These are phyloP conservation scores for Agonopterix heracliana DNA, from an alignment of 2,888 invertebrate genomes.

Conservation along the genomic window DNA sequence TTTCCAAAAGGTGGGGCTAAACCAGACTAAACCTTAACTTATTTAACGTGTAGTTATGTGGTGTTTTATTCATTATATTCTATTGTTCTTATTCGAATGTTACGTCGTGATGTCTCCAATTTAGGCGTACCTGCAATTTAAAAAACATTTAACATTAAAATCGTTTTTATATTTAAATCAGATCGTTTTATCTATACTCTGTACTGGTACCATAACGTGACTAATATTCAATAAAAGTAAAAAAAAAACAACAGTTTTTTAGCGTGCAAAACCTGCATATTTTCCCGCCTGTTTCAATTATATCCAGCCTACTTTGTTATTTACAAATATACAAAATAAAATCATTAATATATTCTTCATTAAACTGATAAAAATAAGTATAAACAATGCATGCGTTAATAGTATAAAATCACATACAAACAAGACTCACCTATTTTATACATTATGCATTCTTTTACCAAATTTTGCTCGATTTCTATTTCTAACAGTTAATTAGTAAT, in stretches of 20 bases:
- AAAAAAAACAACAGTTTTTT: slow-evolving; percentile 3
- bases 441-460: too few species aligned
- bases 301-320: too few species aligned
- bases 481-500: too few species aligned
- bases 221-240: slow-evolving; percentile 13
- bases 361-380: too few species aligned
- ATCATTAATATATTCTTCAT: too few species aligned
- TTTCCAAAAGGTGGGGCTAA: slow-evolving; percentile 42
- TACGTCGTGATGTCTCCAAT: slow-evolving; percentile 38
- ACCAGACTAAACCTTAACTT: slow-evolving; percentile 33
- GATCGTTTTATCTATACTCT: neutral
- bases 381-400: too few species aligned
- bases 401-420: too few species aligned
- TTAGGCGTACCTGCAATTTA: slow-evolving; percentile 63
- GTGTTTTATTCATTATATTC: slow-evolving; percentile 39
- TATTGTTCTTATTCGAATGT: slow-evolving; percentile 40
- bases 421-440: too few species aligned
- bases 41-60: slow-evolving; percentile 52
- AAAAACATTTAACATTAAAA: slow-evolving; percentile 9
- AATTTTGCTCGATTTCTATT: too few species aligned
- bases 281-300: too few species aligned
- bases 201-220: slow-evolving; percentile 48
- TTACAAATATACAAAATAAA: too few species aligned
- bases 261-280: neutral
- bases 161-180: slow-evolving; percentile 9